phyloP scores from a whole-genome alignment of 2,797 vertebrate genomes.

The Lepilemur septentrionalis region DNA sequence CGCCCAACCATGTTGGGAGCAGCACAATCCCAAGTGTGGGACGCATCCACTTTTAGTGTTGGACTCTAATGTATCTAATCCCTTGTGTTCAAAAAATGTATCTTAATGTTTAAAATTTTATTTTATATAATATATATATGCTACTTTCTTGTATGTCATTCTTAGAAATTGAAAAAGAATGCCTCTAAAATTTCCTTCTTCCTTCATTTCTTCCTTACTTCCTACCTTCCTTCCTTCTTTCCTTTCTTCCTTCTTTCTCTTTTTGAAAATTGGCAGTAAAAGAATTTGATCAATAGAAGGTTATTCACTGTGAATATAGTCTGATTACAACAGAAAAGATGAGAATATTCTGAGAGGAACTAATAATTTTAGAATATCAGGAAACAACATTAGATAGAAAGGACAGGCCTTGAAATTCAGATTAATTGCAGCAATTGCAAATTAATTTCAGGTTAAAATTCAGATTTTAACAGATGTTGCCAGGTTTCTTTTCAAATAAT shows the following conservation, averaged over 20 bases:
- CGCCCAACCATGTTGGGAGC: background rate
- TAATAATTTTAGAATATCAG: background rate
- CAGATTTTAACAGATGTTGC: background rate
- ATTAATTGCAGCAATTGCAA: background rate
- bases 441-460: slow-evolving; percentile 10
- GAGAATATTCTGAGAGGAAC: background rate
- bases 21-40: background rate
- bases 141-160: background rate
- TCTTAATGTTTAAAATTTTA: background rate
- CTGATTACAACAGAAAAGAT: background rate
- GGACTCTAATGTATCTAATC: background rate
- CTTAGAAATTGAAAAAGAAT: background rate
- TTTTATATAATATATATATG: background rate
- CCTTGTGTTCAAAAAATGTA: background rate
- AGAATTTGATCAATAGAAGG: background rate
- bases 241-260: background rate
- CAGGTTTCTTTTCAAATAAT: background rate
- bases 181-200: background rate
- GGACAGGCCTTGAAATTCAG: background rate
- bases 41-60: background rate
- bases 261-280: background rate
- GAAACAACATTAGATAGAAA: background rate
- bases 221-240: background rate
- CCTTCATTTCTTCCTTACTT: background rate
- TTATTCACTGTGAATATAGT: background rate